Base-by-base conservation (phyloP, 2,797 vertebrate species). In the Sebastiscus albofasciatus region DNA sequence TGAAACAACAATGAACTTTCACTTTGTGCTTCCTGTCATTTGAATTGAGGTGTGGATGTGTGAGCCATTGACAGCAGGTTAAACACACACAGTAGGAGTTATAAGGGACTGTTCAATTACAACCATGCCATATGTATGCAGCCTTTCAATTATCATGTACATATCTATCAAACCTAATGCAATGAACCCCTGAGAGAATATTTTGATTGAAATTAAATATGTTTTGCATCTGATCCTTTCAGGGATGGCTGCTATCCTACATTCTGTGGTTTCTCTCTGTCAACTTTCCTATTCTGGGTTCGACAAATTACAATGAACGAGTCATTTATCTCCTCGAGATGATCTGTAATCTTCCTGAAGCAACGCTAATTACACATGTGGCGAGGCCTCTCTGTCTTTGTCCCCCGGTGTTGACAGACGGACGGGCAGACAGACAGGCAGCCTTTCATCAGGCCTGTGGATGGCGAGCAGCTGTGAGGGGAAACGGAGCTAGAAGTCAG, bases 381-480 rank as follows among this genome's bases (percentile, higher is more conserved):
- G 92, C 72, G 27, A 86, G 82, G 84, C 84, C 80, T 85, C 83
- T 87, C 67, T 85, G 91, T 91, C 88, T 89, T 74, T 89, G 81
- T 79, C 81, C 85, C 82, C 14, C 24, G 24, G 42, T 49, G 83
- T 26, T 91, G 90, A 94, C 85, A 91, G 87, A 84, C 79, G 4
- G 58, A 69, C 18, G 2, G 77, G 88, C 83, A 79, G 81, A 88
- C 84, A 78, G 81, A 88, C 85, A 80, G 87, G 61, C 89, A 46
- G 89, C 83, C 92, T 95, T 94, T 96, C 92, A 95, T 95, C 93
- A 90, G 74, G 86, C 85, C 61, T 8, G 76, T 80, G 88, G 91
- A 94, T 95, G 89, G 90, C 46, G 81, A 91, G 88, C 95, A 95
- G 93, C 92, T 96, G 95, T 87, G 88, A 91, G 83, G 83, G 85